phyloP scores from a whole-genome alignment of 2,888 invertebrate genomes.

The Metallyticus violacea region DNA sequence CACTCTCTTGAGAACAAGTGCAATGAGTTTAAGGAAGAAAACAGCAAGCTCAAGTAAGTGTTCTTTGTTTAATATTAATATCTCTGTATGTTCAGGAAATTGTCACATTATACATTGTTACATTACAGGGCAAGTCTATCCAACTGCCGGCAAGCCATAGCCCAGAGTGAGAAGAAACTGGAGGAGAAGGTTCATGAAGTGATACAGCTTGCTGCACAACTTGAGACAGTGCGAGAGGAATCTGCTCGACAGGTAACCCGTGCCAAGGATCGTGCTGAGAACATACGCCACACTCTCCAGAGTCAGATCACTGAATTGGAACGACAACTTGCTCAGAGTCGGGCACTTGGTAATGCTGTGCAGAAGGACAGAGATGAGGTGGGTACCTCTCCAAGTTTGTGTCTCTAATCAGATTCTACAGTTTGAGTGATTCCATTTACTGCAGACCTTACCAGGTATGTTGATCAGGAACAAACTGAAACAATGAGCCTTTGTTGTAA shows the following conservation, averaged over 20 bases:
- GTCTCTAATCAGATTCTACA: too few species aligned
- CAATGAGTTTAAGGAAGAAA: background rate
- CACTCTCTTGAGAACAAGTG: background rate
- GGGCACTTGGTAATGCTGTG: constrained; percentile 61
- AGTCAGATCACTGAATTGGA: constrained; percentile 66
- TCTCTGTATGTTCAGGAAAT: too few species aligned
- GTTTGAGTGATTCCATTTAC: too few species aligned
- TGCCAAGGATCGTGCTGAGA: constrained; percentile 64
- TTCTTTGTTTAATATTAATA: too few species aligned
- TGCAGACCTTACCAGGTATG: too few species aligned
- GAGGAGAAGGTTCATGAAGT: constrained; percentile 69
- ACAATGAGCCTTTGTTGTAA: too few species aligned
- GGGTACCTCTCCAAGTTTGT: constrained; percentile 5
- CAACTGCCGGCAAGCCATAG: constrained; percentile 56
- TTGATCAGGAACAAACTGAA: too few species aligned
- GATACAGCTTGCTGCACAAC: constrained; percentile 60
- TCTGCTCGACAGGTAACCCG: constrained; percentile 63
- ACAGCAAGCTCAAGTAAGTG: background rate
- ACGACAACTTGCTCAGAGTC: constrained; percentile 60
- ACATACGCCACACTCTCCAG: constrained; percentile 60
- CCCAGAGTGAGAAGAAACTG: constrained; percentile 58
- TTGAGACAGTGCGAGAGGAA: constrained; percentile 65
- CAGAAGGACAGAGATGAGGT: constrained; percentile 67
- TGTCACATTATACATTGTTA: too few species aligned
- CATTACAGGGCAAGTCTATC: constrained; percentile 49